A percentile compares a stretch with the other conserved stretches of the same genome.
Conservation (phyloP, 2,888 invertebrate species). For the Coleophora deauratella region DNA sequence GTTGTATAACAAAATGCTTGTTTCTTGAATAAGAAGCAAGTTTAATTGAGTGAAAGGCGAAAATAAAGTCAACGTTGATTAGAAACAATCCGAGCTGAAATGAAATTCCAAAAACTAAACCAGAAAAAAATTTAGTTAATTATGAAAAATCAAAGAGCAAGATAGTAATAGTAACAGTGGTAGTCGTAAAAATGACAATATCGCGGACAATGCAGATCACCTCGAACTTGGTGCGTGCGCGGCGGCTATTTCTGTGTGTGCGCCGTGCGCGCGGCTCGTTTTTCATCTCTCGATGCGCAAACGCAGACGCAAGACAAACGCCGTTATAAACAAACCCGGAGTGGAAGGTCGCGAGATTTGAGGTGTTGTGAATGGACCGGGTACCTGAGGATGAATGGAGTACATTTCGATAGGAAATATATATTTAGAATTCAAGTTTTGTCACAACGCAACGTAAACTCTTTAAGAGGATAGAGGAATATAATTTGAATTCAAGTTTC, state of each 20-base stretch:
- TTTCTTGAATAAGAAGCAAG: no score
- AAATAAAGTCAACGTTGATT: no score
- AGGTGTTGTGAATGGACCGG: neutral
- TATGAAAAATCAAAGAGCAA: no score
- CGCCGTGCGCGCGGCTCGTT: constrained; percentile 29
- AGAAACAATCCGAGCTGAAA: no score
- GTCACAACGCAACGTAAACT: no score
- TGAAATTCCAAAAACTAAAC: no score
- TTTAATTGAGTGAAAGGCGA: no score
- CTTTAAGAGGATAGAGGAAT: no score
- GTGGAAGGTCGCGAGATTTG: neutral
- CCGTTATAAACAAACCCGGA: neutral
- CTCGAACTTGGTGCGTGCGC: constrained; percentile 48
- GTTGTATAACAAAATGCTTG: no score
- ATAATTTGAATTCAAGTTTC: no score
- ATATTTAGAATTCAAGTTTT: neutral
- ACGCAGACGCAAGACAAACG: neutral
- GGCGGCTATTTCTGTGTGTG: constrained; percentile 37
- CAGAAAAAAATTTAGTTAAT: no score
- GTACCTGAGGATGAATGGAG: neutral
- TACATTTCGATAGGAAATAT: neutral
- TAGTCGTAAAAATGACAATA: constrained; percentile 28
- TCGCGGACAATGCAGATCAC: constrained; percentile 29
- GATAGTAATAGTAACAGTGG: neutral
- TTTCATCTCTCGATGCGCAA: constrained; percentile 25